phyloP scores from a whole-genome alignment of 2,113 vertebrate species.

The Micronycteris hirsuta region DNA sequence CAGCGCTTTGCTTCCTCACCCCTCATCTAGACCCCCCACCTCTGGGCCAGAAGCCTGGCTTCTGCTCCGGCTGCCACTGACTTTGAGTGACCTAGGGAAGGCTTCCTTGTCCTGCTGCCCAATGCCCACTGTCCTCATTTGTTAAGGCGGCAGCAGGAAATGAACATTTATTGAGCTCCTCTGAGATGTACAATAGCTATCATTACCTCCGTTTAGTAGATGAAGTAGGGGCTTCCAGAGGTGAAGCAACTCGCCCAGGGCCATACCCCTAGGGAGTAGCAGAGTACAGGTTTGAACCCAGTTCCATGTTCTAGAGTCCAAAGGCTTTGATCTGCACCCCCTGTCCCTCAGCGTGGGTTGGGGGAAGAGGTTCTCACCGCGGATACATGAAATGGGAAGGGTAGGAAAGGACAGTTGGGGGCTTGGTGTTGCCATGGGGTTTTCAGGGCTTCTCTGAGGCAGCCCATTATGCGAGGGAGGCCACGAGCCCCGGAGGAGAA shows the following conservation, averaged over 20 bases:
- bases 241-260: not conserved
- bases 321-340: not conserved
- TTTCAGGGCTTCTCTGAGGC: not conserved
- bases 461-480: not conserved
- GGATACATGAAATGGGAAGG: not conserved
- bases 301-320: not conserved
- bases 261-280: not conserved
- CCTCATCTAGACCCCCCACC: not conserved
- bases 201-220: not conserved
- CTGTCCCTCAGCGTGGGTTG: not conserved
- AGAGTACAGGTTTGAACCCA: not conserved
- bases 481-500: not conserved
- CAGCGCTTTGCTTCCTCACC: not conserved
- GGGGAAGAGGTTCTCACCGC: not conserved
- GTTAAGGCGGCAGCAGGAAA: conserved; percentile 29
- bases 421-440: not conserved
- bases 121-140: not conserved
- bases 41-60: not conserved
- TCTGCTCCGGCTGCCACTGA: not conserved
- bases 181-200: not conserved
- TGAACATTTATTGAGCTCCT: not conserved
- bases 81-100: not conserved
- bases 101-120: not conserved
- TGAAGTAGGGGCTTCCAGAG: not conserved
- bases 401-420: not conserved